Evolutionary conservation across 2,888 invertebrate genomes (phyloP).

Genomic region (Sialis lutaria): DNA sequence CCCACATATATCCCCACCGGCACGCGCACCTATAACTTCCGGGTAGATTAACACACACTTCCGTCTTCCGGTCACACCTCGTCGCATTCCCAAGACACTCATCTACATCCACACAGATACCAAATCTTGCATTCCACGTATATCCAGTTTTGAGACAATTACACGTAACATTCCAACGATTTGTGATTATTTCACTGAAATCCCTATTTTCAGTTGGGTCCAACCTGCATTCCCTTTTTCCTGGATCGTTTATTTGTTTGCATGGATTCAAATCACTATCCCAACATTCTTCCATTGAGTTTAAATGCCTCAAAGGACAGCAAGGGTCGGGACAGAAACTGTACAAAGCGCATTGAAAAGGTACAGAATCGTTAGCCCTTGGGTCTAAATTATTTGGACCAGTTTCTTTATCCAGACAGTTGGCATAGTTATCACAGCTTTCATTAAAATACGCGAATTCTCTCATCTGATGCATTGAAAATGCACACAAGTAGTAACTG

Average conservation of each 20-base stretch:
- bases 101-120: constrained; percentile 43
- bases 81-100: constrained; percentile 30
- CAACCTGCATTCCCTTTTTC: constrained; percentile 17
- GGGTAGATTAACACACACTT: constrained; percentile 38
- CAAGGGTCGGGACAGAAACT: constrained; percentile 52
- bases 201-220: constrained; percentile 25
- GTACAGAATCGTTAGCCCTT: constrained; percentile 33
- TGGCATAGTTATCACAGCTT: constrained; percentile 41
- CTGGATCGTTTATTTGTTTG: constrained; percentile 22
- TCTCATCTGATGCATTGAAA: constrained; percentile 35
- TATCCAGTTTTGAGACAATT: constrained; percentile 31
- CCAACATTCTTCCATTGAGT: constrained; percentile 25
- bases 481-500: constrained; percentile 51
- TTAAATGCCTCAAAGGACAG: constrained; percentile 32
- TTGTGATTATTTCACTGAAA: constrained; percentile 29
- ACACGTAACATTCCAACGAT: constrained; percentile 44
- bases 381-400: constrained; percentile 31
- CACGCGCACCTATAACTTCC: constrained; percentile 32
- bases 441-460: constrained; percentile 34
- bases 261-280: constrained; percentile 32
- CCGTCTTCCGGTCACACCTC: constrained; percentile 24
- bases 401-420: constrained; percentile 29
- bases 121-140: constrained; percentile 38
- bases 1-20: constrained; percentile 27
- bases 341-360: constrained; percentile 40